A percentile compares a stretch with the other conserved stretches of the same genome.
These are phyloP conservation scores for Eueides isabella DNA, from an alignment of 1,140 invertebrate genomes.

Conservation along the genomic window DNA sequence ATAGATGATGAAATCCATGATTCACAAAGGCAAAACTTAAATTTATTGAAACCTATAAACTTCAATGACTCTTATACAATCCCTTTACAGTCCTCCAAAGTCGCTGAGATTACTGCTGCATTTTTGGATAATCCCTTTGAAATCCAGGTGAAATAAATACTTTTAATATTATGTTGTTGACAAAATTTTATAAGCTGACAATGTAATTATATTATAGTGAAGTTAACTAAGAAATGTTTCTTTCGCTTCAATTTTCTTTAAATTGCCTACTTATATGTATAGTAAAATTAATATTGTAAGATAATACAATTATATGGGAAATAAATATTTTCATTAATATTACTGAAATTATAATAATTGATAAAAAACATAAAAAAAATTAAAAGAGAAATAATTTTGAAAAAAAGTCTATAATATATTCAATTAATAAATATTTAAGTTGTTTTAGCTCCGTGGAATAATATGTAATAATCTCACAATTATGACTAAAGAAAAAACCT, in stretches of 20 bases:
- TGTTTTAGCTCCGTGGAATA: slow-evolving; percentile 57
- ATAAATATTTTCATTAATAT: too few relatives aligned
- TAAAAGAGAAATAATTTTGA: too few relatives aligned
- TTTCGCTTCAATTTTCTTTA: too few relatives aligned
- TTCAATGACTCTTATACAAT: slow-evolving; percentile 23
- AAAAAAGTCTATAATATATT: too few relatives aligned
- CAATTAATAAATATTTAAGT: slow-evolving; percentile 11
- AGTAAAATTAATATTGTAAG: too few relatives aligned
- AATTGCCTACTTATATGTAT: too few relatives aligned
- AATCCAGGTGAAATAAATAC: slow-evolving; percentile 26
- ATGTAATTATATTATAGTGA: too few relatives aligned
- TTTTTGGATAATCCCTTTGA: slow-evolving; percentile 28
- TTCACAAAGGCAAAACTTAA: slow-evolving; percentile 19
- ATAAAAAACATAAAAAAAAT: too few relatives aligned
- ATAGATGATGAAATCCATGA: slow-evolving; percentile 17
- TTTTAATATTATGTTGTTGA: slow-evolving; percentile 33
- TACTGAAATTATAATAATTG: too few relatives aligned
- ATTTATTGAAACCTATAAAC: neutral
- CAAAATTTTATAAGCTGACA: too few relatives aligned
- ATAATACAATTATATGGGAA: too few relatives aligned
- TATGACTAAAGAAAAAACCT: slow-evolving; percentile 52
- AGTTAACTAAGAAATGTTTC: neutral
- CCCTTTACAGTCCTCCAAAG: slow-evolving; percentile 21
- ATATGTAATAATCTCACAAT: slow-evolving; percentile 35
- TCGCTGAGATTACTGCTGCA: slow-evolving; percentile 17